Evolutionary conservation across 2,797 vertebrate species (phyloP).

Genomic region (Neopelma chrysocephalum): DNA sequence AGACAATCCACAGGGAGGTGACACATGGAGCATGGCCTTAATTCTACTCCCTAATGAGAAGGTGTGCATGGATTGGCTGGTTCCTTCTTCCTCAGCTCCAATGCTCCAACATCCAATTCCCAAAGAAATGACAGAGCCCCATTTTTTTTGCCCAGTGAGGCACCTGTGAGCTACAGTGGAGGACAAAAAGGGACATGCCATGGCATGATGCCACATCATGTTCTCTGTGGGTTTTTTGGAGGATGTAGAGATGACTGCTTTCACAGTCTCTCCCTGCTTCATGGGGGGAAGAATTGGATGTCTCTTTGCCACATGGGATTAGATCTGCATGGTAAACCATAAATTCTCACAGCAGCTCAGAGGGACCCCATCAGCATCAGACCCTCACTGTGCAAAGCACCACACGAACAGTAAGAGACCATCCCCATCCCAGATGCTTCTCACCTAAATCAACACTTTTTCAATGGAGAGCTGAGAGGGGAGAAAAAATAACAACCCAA

Average conservation of each 20-base stretch:
- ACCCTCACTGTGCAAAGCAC: accelerated
- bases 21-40: background rate
- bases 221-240: background rate
- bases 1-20: background rate
- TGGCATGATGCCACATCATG: background rate
- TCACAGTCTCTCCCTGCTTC: background rate
- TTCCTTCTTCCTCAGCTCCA: background rate
- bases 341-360: background rate
- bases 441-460: background rate
- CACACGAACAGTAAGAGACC: background rate
- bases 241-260: background rate
- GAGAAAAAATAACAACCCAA: background rate
- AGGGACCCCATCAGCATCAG: background rate
- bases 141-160: accelerated
- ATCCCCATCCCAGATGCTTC: background rate
- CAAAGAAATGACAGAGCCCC: background rate
- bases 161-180: accelerated
- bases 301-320: accelerated
- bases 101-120: background rate
- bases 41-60: background rate
- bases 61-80: background rate
- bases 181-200: background rate
- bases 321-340: accelerated
- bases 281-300: accelerated
- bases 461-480: accelerated